These are phyloP conservation scores for Chunga burmeisteri DNA, from an alignment of 2,113 vertebrate genomes.

Conservation along the genomic window DNA sequence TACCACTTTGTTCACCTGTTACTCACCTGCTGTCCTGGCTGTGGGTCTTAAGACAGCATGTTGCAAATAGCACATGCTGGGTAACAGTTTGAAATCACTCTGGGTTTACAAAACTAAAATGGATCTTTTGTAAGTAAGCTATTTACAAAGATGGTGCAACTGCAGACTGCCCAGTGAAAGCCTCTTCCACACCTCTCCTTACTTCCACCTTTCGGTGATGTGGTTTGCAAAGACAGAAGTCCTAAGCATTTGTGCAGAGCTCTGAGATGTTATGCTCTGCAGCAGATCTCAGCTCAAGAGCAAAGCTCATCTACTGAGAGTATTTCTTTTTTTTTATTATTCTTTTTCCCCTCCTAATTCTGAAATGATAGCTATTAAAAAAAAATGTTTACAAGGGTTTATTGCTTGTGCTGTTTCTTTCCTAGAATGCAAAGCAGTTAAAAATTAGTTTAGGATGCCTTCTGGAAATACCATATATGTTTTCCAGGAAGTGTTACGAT, in stretches of 20 bases:
- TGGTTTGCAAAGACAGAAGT: background rate
- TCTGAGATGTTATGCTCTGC: background rate
- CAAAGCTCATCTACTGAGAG: background rate
- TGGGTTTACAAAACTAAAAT: background rate
- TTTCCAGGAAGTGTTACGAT: constrained; percentile 8
- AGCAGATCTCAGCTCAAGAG: background rate
- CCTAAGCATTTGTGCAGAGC: background rate
- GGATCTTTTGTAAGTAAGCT: background rate
- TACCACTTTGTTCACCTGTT: background rate
- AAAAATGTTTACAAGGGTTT: constrained; percentile 14
- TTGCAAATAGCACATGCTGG: background rate
- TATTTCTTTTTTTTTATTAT: background rate
- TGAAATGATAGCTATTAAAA: constrained; percentile 21
- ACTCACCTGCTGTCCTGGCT: background rate
- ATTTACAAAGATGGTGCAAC: background rate
- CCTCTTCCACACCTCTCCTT: background rate
- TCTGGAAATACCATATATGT: constrained; percentile 18
- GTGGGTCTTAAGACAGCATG: background rate
- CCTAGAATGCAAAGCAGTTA: constrained; percentile 19
- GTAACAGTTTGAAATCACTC: background rate
- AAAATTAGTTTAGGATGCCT: constrained; percentile 12
- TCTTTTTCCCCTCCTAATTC: background rate
- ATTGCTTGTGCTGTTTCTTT: constrained; percentile 17
- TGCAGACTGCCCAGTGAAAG: background rate
- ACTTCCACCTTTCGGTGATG: background rate